phyloP scores from a whole-genome alignment of 2,888 invertebrate species.

The Apamea sordens region DNA sequence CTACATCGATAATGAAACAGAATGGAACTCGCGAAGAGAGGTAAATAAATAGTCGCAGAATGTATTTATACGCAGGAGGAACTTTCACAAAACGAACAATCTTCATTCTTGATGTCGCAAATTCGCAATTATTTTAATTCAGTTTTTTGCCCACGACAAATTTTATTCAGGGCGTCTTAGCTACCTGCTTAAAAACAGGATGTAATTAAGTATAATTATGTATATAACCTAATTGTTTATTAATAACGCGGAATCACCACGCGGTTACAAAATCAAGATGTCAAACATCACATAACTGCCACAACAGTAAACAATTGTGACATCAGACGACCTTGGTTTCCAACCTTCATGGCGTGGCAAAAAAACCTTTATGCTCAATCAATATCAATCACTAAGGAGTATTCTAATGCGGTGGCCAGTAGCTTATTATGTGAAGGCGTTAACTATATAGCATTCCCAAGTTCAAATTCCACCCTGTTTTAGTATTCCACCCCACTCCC shows the following conservation, averaged over 20 bases:
- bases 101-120: background rate
- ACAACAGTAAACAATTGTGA: constrained; percentile 46
- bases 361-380: constrained; percentile 36
- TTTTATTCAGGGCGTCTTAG: background rate
- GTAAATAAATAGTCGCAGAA: constrained; percentile 13
- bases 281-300: constrained; percentile 13
- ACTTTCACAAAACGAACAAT: background rate
- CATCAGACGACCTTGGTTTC: constrained; percentile 52
- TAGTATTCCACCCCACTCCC: background rate
- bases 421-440: constrained; percentile 19
- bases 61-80: constrained; percentile 3
- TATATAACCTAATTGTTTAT: background rate
- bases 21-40: background rate
- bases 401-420: constrained; percentile 17
- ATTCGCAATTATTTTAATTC: constrained; percentile 12
- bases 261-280: constrained; percentile 34
- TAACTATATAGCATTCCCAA: background rate
- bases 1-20: constrained; percentile 6
- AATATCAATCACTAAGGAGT: constrained; percentile 31
- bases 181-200: background rate
- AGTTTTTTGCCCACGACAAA: background rate
- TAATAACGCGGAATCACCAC: constrained; percentile 27
- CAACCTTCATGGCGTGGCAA: constrained; percentile 45
- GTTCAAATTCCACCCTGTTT: constrained; percentile 11
- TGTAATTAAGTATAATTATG: background rate